phyloP scores from a whole-genome alignment of 2,113 vertebrate genomes.

The Apodemus speciosus region DNA sequence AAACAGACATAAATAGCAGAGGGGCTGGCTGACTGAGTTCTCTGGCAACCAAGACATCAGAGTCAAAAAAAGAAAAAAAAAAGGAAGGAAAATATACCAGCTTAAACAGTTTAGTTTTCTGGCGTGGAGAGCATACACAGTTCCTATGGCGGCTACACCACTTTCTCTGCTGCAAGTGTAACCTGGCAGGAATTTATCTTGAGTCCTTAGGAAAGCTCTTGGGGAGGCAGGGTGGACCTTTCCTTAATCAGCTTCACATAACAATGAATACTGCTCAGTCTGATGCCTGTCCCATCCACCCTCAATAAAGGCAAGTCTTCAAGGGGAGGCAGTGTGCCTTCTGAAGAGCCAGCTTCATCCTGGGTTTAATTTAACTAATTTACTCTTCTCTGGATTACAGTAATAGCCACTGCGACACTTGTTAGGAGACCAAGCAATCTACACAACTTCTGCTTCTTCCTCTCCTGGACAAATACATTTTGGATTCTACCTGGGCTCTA shows the following conservation, averaged over 20 bases:
- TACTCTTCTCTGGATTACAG: background rate
- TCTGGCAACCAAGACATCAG: background rate
- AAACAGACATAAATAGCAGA: background rate
- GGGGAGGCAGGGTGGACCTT: background rate
- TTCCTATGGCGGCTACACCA: background rate
- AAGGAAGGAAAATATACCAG: background rate
- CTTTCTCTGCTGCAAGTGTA: background rate
- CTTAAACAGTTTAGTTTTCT: background rate
- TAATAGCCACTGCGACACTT: background rate
- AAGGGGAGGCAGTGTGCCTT: background rate
- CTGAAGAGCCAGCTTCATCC: background rate
- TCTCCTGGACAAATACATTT: background rate
- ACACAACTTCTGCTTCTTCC: background rate
- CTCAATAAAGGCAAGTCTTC: background rate
- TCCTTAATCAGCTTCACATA: conserved; percentile 5
- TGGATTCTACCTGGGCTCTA: background rate
- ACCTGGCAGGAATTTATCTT: background rate
- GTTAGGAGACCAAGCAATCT: background rate
- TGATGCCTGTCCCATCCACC: background rate
- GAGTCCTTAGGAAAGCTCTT: background rate
- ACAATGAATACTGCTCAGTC: background rate
- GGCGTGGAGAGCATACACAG: background rate
- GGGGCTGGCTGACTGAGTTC: background rate
- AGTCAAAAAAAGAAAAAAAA: too few species aligned
- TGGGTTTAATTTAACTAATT: conserved; percentile 17